Evolutionary conservation across 2,797 vertebrate genomes (phyloP).

Genomic region (Ctenochaetus hawaiiensis): DNA sequence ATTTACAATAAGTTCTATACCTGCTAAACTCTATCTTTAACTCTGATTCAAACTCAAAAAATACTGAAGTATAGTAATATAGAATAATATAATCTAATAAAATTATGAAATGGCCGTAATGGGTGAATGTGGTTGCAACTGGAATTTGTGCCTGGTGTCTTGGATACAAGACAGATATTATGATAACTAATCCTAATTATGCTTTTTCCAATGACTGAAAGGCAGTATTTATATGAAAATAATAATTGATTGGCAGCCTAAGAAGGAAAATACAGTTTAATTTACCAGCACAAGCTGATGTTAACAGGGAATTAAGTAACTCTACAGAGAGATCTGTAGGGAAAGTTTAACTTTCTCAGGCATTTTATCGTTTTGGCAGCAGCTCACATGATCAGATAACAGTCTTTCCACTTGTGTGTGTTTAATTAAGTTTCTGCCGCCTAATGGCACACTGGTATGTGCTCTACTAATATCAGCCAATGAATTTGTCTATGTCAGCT

Average conservation of each 20-base stretch:
- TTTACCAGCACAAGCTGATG: conserved; percentile 52
- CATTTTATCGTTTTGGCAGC: conserved; percentile 51
- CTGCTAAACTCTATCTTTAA: not conserved
- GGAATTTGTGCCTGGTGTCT: conserved; percentile 4
- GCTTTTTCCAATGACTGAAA: conserved; percentile 33
- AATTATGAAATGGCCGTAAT: not conserved
- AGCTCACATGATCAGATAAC: conserved; percentile 30
- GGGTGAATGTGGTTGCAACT: conserved; percentile 3
- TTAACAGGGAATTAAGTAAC: conserved; percentile 30
- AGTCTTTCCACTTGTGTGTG: not conserved
- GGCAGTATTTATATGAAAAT: conserved; percentile 45
- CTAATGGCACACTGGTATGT: conserved; percentile 6
- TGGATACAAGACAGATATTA: conserved; percentile 25
- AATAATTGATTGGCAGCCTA: conserved; percentile 47
- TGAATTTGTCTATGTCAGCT: not conserved
- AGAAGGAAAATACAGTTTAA: conserved; percentile 37
- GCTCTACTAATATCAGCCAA: not conserved
- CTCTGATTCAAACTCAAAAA: conserved; percentile 7
- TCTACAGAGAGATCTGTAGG: conserved; percentile 30
- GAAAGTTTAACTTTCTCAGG: conserved; percentile 45
- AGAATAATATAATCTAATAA: no score
- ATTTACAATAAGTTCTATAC: not conserved
- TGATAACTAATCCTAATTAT: conserved; percentile 47
- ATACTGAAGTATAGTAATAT: no score
- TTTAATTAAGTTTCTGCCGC: conserved; percentile 32